These are phyloP conservation scores for Aphidoletes aphidimyza DNA, from an alignment of 2,888 invertebrate species.

Conservation along the genomic window DNA sequence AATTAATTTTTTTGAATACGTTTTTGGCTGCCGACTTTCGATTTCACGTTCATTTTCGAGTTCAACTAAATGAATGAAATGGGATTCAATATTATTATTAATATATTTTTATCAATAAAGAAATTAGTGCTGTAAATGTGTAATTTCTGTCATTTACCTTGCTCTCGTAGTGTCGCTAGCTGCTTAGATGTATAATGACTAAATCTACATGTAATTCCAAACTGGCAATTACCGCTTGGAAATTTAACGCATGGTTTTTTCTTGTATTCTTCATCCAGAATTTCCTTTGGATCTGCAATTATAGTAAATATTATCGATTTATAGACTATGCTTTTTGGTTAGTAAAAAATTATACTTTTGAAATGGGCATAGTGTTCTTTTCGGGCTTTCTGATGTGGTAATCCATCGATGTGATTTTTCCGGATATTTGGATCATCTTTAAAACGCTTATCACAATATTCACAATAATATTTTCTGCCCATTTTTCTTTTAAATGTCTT, in stretches of 20 bases:
- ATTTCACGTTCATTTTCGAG: background rate
- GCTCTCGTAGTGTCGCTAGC: constrained; percentile 60
- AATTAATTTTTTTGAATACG: background rate
- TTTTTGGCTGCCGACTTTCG: background rate
- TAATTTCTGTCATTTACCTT: constrained; percentile 59
- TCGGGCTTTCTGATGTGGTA: constrained; percentile 63
- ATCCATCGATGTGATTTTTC: constrained; percentile 63
- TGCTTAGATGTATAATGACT: constrained; percentile 62
- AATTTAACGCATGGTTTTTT: constrained; percentile 61
- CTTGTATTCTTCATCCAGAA: constrained; percentile 57
- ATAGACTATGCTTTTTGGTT: background rate
- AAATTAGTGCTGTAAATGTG: background rate
- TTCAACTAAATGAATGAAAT: constrained; percentile 32
- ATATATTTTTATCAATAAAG: background rate
- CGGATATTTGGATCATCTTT: constrained; percentile 64
- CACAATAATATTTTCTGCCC: constrained; percentile 65
- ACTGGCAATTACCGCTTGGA: constrained; percentile 61
- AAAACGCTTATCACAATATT: constrained; percentile 65
- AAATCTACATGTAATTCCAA: constrained; percentile 62
- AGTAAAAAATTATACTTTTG: constrained; percentile 57
- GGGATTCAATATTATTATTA: background rate
- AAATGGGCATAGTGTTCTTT: constrained; percentile 60
- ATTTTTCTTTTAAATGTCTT: constrained; percentile 59
- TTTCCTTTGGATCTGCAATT: constrained; percentile 58
- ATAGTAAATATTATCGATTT: background rate